Base-by-base conservation (phyloP, 2,113 vertebrate genomes). In the Nipponia nippon region DNA sequence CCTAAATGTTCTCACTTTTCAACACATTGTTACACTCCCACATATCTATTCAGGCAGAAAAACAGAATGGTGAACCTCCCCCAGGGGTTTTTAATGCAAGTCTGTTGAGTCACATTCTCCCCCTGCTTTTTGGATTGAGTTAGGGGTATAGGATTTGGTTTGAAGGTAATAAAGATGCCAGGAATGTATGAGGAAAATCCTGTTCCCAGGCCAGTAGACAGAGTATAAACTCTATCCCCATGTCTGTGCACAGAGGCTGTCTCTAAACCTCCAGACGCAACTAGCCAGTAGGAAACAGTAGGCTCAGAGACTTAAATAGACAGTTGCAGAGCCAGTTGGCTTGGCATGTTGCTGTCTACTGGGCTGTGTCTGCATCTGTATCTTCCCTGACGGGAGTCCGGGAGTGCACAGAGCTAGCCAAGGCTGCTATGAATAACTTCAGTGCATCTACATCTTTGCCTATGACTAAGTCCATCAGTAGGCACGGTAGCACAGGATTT, bases 1-100 rank as follows among this genome's bases (percentile, higher is more conserved):
- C 90, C 85, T 96, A 92, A 96, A 92, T 38, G 58, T 95, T 97
- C 90, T 94, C 96, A 87, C 95, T 94, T 97, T 95, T 96, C 95
- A 96, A 81, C 96, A 92, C 92, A 80, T 93, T 93, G 88, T 96
- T 96, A 92, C 79, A 71, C 93, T 96, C 92, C 90, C 86, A 96
- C 95, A 47, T 92, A 92, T 55, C 90, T 88, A 80, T 76, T 96
- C 82, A 94, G 62, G 78, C 95, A 93, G 87, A 83, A 93, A 97
- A 96, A 88, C 90, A 95, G 90, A 95, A 95, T 5, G 40, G 85
- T 78, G 92, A 96, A 83, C 92, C 50, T 96, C 93, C 90, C 79
- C 94, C 85, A 71, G 85, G 85, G 96, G 71, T 81, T 96, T 94
- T 96, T 96, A 94, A 94, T 86, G 55, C 90, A 92, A 90, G 59